These are phyloP conservation scores for Pungitius pungitius DNA, from an alignment of 2,113 vertebrate species.

Conservation along the genomic window DNA sequence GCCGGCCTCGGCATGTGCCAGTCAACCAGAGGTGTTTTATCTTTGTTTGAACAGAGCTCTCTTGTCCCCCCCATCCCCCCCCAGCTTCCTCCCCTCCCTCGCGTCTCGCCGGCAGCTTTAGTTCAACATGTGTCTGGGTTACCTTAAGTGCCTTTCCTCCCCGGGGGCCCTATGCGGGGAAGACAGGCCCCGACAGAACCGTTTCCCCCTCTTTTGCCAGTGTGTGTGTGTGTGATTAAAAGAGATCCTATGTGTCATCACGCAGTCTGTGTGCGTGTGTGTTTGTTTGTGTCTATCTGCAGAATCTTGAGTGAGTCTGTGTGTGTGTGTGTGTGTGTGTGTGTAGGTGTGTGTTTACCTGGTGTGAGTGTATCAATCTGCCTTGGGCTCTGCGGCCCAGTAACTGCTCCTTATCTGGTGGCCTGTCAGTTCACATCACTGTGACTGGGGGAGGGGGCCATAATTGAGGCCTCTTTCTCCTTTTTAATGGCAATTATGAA, in stretches of 20 bases:
- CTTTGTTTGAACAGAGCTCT: slow-evolving; percentile 56
- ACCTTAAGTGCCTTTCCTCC: slow-evolving; percentile 72
- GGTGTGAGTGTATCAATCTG: slow-evolving; percentile 10
- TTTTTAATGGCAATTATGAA: slow-evolving; percentile 74
- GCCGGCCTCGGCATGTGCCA: slow-evolving; percentile 43
- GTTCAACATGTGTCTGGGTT: slow-evolving; percentile 67
- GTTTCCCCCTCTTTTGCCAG: slow-evolving; percentile 45
- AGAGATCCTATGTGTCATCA: slow-evolving; percentile 34
- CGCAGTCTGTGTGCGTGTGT: slow-evolving; percentile 31
- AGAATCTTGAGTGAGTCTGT: slow-evolving; percentile 13
- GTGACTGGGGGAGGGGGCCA: slow-evolving; percentile 37
- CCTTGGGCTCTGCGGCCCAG: no score
- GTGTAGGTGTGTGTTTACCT: neutral
- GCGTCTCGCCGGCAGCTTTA: slow-evolving; percentile 34
- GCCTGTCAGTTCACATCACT: slow-evolving; percentile 71
- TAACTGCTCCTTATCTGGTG: slow-evolving; percentile 73
- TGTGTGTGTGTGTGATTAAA: slow-evolving; percentile 22
- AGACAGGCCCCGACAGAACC: slow-evolving; percentile 46
- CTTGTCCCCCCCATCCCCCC: slow-evolving; percentile 24
- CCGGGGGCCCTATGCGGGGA: slow-evolving; percentile 51
- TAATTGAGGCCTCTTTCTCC: slow-evolving; percentile 25
- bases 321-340: slow-evolving; percentile 14
- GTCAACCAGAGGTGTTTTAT: slow-evolving; percentile 49
- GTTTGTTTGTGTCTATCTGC: slow-evolving; percentile 32
- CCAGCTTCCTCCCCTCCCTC: slow-evolving; percentile 1